Evolutionary conservation across 1,140 invertebrate genomes (phyloP).

Genomic region (Trichonephila clavata): DNA sequence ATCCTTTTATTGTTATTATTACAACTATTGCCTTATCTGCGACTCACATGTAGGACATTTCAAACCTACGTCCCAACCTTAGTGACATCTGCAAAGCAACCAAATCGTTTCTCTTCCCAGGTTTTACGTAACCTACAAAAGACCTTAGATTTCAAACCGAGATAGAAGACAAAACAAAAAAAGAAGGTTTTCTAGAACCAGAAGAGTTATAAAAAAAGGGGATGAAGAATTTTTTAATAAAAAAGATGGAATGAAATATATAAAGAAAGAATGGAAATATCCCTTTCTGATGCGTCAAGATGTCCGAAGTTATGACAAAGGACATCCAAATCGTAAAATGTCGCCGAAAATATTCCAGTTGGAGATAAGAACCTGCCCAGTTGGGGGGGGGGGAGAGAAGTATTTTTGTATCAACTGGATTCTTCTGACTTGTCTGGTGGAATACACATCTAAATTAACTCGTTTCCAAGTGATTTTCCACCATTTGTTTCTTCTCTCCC

Average conservation of each 20-base stretch:
- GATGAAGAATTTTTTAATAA: not conserved
- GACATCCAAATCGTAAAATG: conserved; percentile 42
- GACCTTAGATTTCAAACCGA: not conserved
- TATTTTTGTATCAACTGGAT: not conserved
- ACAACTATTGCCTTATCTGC: not conserved
- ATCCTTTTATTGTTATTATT: not conserved
- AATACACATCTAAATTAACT: conserved; percentile 48
- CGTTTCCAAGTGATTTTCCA: not conserved
- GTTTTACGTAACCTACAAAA: conserved; percentile 24
- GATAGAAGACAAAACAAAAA: conserved; percentile 4
- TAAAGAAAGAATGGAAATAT: not conserved
- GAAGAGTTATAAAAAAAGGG: not conserved
- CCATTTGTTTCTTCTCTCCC: not conserved
- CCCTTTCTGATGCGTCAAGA: conserved; percentile 48
- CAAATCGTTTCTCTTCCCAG: not conserved
- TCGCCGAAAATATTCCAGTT: conserved; percentile 35
- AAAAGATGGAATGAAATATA: not conserved
- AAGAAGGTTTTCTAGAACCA: not conserved
- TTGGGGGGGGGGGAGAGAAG: not conserved
- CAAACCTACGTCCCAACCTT: conserved; percentile 12
- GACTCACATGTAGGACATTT: not conserved
- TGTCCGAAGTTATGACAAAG: conserved; percentile 64
- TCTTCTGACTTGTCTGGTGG: not conserved
- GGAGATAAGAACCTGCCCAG: conserved; percentile 51
- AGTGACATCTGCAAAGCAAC: not conserved